Base-by-base conservation (phyloP, 2,888 invertebrate genomes). In the Leistus spinibarbis region DNA sequence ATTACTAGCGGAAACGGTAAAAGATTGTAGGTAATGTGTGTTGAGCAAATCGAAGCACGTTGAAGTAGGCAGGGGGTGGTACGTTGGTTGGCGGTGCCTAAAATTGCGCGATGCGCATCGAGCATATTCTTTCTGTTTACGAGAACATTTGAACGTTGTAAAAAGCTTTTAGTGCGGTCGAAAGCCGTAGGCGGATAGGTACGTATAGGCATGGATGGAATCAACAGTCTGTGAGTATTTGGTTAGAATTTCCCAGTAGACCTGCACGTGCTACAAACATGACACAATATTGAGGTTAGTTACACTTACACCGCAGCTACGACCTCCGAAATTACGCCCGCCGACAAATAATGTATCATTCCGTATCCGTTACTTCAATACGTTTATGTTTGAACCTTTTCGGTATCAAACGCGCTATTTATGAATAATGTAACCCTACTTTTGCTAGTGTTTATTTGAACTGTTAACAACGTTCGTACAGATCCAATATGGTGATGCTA, bases 201-300 rank as follows among this genome's bases (percentile, higher is more conserved):
- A 40, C 13, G 10, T 40, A 16, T 57, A 13, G 7, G 63, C 63
- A 70, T 70, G 63, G 54, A 63, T 54, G 16, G 71, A 65, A 71
- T 65, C 65, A 71, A 71, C 71, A 65, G 65, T 23, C 56, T 71
- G 70, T 54, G n/a, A n/a, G 71, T 71, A 71, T 71, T 65, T 71
- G 56, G 54, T 65, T 65, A 65, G 71, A 64, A 65, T 71, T 71
- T 71, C 71, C 71, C 65, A 70, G 56, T 40, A 65, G 24, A 56
- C 56, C 65, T 56, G 24, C 54, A 65, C 64, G 54, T 71, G 64
- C 40, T 40, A 40, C 40, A 40, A 40, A 40, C 40, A 40, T 40
- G 40, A 40, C 40, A 40, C 13, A 40, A 40, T 40, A 40, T 40
- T 40, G 40, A 40, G 40, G 40, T 40, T 40, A 40, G 5, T 40